Evolutionary conservation across 2,113 vertebrate genomes (phyloP).

Genomic region (Eleginops maclovinus): DNA sequence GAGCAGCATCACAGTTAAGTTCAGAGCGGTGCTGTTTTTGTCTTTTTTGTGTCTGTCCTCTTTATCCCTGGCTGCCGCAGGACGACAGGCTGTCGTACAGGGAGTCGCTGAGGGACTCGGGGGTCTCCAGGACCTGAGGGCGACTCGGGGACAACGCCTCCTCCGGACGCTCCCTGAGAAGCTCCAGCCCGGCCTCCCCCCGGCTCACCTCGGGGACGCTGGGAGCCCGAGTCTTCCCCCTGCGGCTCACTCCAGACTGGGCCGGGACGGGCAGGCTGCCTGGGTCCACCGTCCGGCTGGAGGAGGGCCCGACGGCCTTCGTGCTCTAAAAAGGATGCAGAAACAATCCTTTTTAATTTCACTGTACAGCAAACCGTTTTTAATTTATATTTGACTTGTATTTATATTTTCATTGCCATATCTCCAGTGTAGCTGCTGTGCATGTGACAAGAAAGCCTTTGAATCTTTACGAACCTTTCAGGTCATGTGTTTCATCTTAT

Average conservation of each 20-base stretch:
- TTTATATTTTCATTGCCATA: no score
- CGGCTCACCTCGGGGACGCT: conserved; percentile 90
- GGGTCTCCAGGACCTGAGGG: conserved; percentile 89
- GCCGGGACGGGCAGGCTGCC: conserved; percentile 80
- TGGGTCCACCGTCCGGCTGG: conserved; percentile 70
- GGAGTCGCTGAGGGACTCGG: conserved; percentile 94
- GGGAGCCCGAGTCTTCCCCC: conserved; percentile 86
- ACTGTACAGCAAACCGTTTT: no score
- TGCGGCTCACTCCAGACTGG: conserved; percentile 76
- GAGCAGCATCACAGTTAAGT: conserved; percentile 50
- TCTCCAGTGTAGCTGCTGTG: no score
- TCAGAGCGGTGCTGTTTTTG: neutral
- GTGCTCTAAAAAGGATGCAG: conserved; percentile 59
- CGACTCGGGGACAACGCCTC: conserved; percentile 87
- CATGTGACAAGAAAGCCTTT: neutral
- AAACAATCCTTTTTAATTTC: no score
- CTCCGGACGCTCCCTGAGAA: conserved; percentile 85
- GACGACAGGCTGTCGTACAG: conserved; percentile 96
- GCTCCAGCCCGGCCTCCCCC: conserved; percentile 88
- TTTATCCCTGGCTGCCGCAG: conserved; percentile 95
- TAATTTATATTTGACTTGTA: no score
- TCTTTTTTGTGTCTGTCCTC: no score
- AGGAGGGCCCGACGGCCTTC: conserved; percentile 72
- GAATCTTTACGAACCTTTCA: no score
- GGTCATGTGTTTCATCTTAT: conserved; percentile 40